Conservation (phyloP, 2,888 invertebrate genomes). For the Oxyteleia sp. region DNA sequence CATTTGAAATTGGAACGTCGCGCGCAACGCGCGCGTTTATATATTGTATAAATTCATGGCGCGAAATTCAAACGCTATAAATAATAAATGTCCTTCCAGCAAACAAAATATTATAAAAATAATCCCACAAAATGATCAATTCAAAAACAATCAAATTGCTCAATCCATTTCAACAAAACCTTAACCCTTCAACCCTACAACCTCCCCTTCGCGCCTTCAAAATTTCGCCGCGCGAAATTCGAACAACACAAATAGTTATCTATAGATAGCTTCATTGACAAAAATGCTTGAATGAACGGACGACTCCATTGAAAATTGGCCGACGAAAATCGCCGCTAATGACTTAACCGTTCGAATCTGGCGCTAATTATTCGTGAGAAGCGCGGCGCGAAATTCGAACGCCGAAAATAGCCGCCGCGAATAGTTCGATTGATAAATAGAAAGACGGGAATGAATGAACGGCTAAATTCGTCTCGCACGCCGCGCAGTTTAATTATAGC, state of each 20-base stretch:
- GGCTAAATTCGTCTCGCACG: conserved; percentile 25
- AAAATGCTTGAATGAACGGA: conserved; percentile 44
- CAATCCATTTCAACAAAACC: too few relatives aligned
- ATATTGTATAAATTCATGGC: too few relatives aligned
- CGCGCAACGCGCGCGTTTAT: too few relatives aligned
- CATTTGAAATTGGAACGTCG: too few relatives aligned
- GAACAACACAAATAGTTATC: not conserved
- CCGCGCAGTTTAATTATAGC: conserved; percentile 49
- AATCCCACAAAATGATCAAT: too few relatives aligned
- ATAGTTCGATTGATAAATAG: conserved; percentile 69
- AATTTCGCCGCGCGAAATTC: too few relatives aligned
- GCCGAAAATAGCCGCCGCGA: conserved; percentile 47
- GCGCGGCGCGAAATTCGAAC: conserved; percentile 26
- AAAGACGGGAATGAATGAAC: conserved; percentile 55
- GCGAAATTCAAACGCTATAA: too few relatives aligned
- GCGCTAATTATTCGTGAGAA: conserved; percentile 28
- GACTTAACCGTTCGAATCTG: not conserved
- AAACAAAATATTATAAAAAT: too few relatives aligned
- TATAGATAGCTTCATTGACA: conserved; percentile 44
- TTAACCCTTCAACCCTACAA: too few relatives aligned
- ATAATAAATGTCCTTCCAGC: too few relatives aligned
- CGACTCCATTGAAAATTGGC: conserved; percentile 7
- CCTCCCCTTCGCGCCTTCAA: too few relatives aligned
- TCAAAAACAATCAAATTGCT: too few relatives aligned
- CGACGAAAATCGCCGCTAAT: not conserved